Conservation (phyloP, 2,888 invertebrate genomes). For the Masnerella sp. region DNA sequence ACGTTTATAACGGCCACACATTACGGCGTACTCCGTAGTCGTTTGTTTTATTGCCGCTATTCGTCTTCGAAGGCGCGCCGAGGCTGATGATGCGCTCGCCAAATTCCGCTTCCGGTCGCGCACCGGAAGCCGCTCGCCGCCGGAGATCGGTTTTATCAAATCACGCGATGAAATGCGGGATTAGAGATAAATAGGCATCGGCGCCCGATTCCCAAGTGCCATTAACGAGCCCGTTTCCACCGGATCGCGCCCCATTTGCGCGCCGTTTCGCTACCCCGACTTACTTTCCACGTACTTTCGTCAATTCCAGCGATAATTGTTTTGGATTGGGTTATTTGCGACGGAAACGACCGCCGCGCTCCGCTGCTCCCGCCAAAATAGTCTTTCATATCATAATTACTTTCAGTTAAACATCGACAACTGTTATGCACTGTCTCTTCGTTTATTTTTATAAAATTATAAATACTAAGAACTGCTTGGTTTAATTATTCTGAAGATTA, state of each 20-base stretch:
- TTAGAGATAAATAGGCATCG: conserved; percentile 55
- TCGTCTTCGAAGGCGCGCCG: conserved; percentile 63
- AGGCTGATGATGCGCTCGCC: conserved; percentile 65
- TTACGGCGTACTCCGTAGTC: conserved; percentile 63
- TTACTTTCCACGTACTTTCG: conserved; percentile 30
- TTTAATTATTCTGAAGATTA: no score
- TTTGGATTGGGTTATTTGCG: conserved; percentile 21
- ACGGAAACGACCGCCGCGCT: no score
- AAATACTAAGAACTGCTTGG: no score
- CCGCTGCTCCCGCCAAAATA: no score
- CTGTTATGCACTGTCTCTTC: no score
- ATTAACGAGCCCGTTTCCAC: conserved; percentile 53
- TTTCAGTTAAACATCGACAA: no score
- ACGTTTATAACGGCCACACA: conserved; percentile 71
- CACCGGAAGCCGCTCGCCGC: conserved; percentile 49
- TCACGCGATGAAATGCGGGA: conserved; percentile 59
- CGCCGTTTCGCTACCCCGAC: conserved; percentile 25
- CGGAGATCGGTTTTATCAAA: conserved; percentile 58
- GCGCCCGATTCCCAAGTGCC: conserved; percentile 48
- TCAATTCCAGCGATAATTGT: conserved; percentile 38
- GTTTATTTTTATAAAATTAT: no score
- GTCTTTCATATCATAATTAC: no score
- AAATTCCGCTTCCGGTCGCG: conserved; percentile 62
- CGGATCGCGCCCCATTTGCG: conserved; percentile 38
- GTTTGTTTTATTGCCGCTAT: conserved; percentile 70